Evolutionary conservation across 1,140 invertebrate genomes (phyloP).

Genomic region (Apis laboriosa): DNA sequence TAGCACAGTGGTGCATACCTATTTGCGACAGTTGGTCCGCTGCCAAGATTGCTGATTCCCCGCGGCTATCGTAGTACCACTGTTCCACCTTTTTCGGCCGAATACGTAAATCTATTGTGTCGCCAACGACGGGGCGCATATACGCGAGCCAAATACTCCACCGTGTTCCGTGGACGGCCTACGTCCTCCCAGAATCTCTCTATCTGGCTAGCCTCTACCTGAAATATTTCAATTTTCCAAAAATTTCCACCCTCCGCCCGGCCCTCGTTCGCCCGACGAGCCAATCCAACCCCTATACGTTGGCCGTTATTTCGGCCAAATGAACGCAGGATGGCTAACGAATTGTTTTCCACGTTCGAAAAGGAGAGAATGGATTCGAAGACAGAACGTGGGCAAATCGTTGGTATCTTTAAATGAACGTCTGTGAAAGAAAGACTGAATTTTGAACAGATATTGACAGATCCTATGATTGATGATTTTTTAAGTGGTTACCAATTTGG

Average conservation of each 20-base stretch:
- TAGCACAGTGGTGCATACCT: conserved; percentile 69
- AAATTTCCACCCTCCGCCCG: conserved; percentile 51
- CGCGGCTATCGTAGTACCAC: conserved; percentile 72
- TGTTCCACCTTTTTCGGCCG: conserved; percentile 70
- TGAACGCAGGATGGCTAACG: conserved; percentile 51
- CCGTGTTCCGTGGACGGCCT: conserved; percentile 44
- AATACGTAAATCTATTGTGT: conserved; percentile 74
- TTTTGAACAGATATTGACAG: neutral
- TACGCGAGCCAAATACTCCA: conserved; percentile 68
- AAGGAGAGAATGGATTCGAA: neutral
- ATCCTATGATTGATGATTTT: neutral
- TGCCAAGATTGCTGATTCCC: conserved; percentile 73
- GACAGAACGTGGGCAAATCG: neutral
- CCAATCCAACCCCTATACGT: conserved; percentile 42
- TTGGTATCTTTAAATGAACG: conserved; percentile 3
- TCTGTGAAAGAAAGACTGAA: neutral
- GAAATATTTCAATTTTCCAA: conserved; percentile 68
- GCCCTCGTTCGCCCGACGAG: neutral
- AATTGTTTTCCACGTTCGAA: conserved; percentile 26
- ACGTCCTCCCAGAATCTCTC: conserved; percentile 36
- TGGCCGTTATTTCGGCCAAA: conserved; percentile 32
- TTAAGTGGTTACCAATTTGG: neutral
- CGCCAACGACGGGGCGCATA: conserved; percentile 65
- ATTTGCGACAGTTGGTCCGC: conserved; percentile 71
- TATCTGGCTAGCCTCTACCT: conserved; percentile 28